phyloP scores from a whole-genome alignment of 2,888 invertebrate genomes.

The Carabus problematicus region DNA sequence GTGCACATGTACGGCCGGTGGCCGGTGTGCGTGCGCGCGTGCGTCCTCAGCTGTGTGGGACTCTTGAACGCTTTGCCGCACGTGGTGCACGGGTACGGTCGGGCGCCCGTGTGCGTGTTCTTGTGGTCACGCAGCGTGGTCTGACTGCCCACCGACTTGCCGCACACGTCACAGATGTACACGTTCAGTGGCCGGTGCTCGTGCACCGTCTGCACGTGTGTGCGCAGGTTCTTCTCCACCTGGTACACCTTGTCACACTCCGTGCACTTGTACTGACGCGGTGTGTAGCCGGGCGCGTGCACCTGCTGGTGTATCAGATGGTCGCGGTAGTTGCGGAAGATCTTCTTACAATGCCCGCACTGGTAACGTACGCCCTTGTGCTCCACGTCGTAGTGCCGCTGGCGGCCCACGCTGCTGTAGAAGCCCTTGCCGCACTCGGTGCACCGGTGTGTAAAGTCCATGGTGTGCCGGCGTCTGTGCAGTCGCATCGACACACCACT shows the following conservation, averaged over 20 bases:
- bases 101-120: constrained; percentile 51
- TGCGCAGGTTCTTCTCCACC: constrained; percentile 25
- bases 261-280: constrained; percentile 42
- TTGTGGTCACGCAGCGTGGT: constrained; percentile 48
- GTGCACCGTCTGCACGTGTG: constrained; percentile 42
- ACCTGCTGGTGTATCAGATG: no score
- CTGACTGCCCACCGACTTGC: constrained; percentile 45
- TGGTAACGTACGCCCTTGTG: constrained; percentile 59
- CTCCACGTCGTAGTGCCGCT: constrained; percentile 58
- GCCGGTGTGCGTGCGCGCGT: constrained; percentile 49
- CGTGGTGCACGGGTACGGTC: constrained; percentile 43
- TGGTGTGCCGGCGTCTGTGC: constrained; percentile 48
- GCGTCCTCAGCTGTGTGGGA: constrained; percentile 39
- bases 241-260: constrained; percentile 41
- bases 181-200: constrained; percentile 43
- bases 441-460: constrained; percentile 57
- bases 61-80: constrained; percentile 46
- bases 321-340: no score
- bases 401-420: constrained; percentile 55
- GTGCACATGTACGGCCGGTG: constrained; percentile 26
- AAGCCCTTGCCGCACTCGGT: constrained; percentile 59
- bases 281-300: constrained; percentile 43
- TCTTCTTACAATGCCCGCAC: constrained; percentile 56
- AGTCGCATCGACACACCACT: no score
- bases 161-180: constrained; percentile 43